A percentile compares a stretch with the other conserved stretches of the same genome.
These are phyloP conservation scores for Lasioglossum zephyrum DNA, from an alignment of 2,888 invertebrate species.

Conservation along the genomic window DNA sequence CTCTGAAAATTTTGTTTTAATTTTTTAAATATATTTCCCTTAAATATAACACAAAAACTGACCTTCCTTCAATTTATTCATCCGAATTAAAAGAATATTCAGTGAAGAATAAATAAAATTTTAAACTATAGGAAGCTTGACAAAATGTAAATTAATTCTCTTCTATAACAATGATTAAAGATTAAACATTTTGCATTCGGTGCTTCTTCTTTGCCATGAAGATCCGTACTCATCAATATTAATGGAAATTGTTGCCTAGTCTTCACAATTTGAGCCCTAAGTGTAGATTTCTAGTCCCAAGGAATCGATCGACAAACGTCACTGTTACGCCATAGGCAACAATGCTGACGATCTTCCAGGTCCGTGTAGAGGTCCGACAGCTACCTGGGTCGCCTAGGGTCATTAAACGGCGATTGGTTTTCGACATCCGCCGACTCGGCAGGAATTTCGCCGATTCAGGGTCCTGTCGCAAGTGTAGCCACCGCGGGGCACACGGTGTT, in stretches of 20 bases:
- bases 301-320: not conserved
- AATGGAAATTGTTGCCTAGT: not conserved
- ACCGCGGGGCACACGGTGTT: constrained; percentile 33
- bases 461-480: constrained; percentile 64
- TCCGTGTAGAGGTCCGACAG: not conserved
- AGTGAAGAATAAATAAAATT: too few species aligned
- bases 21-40: too few species aligned
- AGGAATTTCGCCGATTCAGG: constrained; percentile 68
- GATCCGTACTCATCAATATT: not conserved
- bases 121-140: too few species aligned
- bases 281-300: not conserved
- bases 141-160: not conserved
- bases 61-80: too few species aligned
- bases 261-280: not conserved
- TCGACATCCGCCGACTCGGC: constrained; percentile 55
- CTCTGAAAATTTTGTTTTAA: too few species aligned
- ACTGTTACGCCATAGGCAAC: not conserved
- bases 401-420: constrained; percentile 53
- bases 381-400: constrained; percentile 36
- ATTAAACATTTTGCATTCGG: not conserved
- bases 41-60: too few species aligned
- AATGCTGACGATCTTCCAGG: not conserved
- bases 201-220: not conserved
- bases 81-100: too few species aligned
- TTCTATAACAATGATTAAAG: too few species aligned